A percentile compares a stretch with the other conserved stretches of the same genome.
Evolutionary conservation across 2,113 vertebrate species (phyloP).

Genomic region (Lepidothrix coronata): DNA sequence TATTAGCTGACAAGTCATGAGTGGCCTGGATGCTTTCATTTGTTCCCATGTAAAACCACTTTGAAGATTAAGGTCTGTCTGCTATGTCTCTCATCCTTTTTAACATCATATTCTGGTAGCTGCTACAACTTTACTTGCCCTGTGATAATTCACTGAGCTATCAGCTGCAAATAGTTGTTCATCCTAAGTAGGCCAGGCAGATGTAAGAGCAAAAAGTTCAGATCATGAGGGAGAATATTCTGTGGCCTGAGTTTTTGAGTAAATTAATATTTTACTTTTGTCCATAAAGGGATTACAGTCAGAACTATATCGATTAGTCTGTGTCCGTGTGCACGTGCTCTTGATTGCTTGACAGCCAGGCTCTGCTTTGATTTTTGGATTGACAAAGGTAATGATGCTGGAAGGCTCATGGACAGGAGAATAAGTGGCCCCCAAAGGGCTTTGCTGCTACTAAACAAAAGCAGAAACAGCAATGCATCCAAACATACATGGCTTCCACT

Average conservation of each 20-base stretch:
- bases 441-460: background rate
- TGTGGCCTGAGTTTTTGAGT: constrained; percentile 27
- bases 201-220: constrained; percentile 43
- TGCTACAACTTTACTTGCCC: constrained; percentile 21
- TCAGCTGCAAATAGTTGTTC: constrained; percentile 61
- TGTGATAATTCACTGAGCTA: constrained; percentile 53
- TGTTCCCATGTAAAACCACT: background rate
- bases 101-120: constrained; percentile 46
- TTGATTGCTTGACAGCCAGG: constrained; percentile 42
- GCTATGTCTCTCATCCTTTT: constrained; percentile 35
- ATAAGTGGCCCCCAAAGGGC: background rate
- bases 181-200: background rate
- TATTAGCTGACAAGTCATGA: constrained; percentile 51
- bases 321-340: background rate
- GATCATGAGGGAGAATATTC: background rate
- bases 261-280: constrained; percentile 61
- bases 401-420: background rate
- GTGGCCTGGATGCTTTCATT: background rate
- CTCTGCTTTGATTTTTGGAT: constrained; percentile 1
- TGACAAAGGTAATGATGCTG: background rate
- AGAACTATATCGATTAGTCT: constrained; percentile 21
- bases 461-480: background rate
- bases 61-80: constrained; percentile 35
- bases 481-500: background rate
- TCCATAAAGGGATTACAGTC: constrained; percentile 37